Evolutionary conservation across 2,888 invertebrate genomes (phyloP).

Genomic region (Diarsia brunnea): DNA sequence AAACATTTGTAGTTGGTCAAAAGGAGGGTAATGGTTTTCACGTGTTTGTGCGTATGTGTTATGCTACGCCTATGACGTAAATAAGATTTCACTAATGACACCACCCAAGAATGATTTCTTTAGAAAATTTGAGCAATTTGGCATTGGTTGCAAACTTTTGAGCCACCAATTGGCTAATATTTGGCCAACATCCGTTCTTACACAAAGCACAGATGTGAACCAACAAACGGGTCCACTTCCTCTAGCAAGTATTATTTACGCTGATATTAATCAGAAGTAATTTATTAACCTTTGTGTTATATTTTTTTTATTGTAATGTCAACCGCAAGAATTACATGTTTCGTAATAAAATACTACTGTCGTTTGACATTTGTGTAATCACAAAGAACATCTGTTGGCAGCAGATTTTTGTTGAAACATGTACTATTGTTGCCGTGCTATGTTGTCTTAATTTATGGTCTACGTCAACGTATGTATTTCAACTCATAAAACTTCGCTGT

Average conservation of each 20-base stretch:
- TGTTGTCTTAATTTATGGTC: slow-evolving; percentile 29
- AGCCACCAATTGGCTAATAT: slow-evolving; percentile 24
- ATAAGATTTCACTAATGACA: slow-evolving; percentile 40
- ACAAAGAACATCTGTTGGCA: slow-evolving; percentile 50
- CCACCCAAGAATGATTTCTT: slow-evolving; percentile 27
- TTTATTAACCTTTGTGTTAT: slow-evolving; percentile 59
- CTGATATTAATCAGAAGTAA: slow-evolving; percentile 59
- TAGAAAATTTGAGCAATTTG: slow-evolving; percentile 16
- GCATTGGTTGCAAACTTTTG: neutral
- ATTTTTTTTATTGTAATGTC: slow-evolving; percentile 45
- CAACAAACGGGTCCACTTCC: slow-evolving; percentile 38
- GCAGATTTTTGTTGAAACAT: slow-evolving; percentile 35
- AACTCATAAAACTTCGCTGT: slow-evolving; percentile 2
- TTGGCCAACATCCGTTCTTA: slow-evolving; percentile 52
- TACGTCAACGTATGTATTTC: slow-evolving; percentile 13
- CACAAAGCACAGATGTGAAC: slow-evolving; percentile 47
- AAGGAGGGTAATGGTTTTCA: slow-evolving; percentile 59
- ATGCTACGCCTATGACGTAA: slow-evolving; percentile 51
- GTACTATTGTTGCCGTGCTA: slow-evolving; percentile 6
- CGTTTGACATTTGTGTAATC: slow-evolving; percentile 59
- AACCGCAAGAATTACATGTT: slow-evolving; percentile 58
- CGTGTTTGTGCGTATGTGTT: slow-evolving; percentile 33
- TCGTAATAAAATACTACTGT: slow-evolving; percentile 45
- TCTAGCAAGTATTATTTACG: slow-evolving; percentile 39
- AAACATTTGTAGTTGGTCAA: slow-evolving; percentile 36